Evolutionary conservation across 2,888 invertebrate species (phyloP).

Genomic region (Linyphia triangularis): DNA sequence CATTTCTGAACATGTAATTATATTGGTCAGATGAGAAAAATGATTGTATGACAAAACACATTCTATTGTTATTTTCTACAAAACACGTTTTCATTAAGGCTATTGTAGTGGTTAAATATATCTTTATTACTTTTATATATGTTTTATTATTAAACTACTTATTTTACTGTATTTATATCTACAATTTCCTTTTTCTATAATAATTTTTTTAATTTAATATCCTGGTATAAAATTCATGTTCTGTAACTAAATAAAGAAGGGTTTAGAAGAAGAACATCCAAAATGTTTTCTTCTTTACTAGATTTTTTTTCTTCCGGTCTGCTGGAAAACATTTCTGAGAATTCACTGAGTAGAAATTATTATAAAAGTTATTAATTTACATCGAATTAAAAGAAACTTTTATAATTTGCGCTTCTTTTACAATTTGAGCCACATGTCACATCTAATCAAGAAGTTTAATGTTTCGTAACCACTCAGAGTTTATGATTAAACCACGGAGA

Average conservation of each 20-base stretch:
- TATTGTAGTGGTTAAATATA: too few relatives aligned
- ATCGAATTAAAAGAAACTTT: neutral
- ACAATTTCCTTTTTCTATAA: neutral
- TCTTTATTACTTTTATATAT: too few relatives aligned
- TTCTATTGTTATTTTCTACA: too few relatives aligned
- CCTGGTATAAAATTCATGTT: neutral
- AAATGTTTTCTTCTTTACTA: too few relatives aligned
- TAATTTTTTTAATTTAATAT: neutral
- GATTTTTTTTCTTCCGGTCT: neutral
- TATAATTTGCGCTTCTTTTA: neutral
- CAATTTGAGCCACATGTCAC: neutral
- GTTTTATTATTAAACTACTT: too few relatives aligned
- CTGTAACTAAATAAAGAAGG: neutral
- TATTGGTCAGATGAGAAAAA: too few relatives aligned
- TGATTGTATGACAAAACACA: too few relatives aligned
- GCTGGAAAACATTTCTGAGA: neutral
- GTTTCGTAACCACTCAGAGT: constrained; percentile 55
- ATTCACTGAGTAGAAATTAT: neutral
- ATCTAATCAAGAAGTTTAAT: constrained; percentile 31
- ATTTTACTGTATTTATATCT: too few relatives aligned
- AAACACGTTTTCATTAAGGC: too few relatives aligned
- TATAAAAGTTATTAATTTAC: constrained; percentile 43
- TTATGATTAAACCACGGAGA: constrained; percentile 45
- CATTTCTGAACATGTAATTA: too few relatives aligned
- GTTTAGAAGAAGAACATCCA: neutral